Evolutionary conservation across 2,888 invertebrate genomes (phyloP).

Genomic region (Hirudinaria manillensis): DNA sequence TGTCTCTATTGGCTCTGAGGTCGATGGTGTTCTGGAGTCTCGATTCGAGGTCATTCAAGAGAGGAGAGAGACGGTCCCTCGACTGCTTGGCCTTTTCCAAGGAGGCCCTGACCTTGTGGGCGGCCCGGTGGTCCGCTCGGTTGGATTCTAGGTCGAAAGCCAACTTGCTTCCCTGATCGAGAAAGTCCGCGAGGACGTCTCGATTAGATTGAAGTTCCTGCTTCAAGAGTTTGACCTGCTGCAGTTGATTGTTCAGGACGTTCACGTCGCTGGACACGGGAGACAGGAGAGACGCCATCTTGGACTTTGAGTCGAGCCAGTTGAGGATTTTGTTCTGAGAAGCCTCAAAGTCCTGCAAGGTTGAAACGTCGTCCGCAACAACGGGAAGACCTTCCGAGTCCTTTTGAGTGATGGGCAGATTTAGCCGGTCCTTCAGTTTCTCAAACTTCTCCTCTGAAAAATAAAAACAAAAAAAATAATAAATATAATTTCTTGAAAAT

Average conservation of each 20-base stretch:
- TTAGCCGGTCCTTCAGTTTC: background rate
- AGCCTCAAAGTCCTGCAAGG: slow-evolving; percentile 85
- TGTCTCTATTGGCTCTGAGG: slow-evolving; percentile 9
- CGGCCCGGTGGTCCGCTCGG: background rate
- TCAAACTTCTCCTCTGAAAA: slow-evolving; percentile 13
- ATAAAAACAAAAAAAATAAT: background rate
- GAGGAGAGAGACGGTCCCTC: slow-evolving; percentile 5
- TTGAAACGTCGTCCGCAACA: slow-evolving; percentile 61
- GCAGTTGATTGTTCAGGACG: slow-evolving; percentile 90
- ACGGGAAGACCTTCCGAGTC: slow-evolving; percentile 23
- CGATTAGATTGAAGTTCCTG: slow-evolving; percentile 91
- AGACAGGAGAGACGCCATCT: slow-evolving; percentile 88
- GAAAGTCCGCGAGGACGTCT: slow-evolving; percentile 77
- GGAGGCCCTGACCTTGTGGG: background rate
- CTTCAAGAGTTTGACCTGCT: slow-evolving; percentile 77
- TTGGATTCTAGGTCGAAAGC: slow-evolving; percentile 13
- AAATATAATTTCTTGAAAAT: too few relatives aligned
- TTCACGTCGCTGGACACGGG: slow-evolving; percentile 91
- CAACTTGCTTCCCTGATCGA: slow-evolving; percentile 71
- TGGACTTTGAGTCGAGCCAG: slow-evolving; percentile 87
- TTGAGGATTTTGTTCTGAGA: slow-evolving; percentile 73
- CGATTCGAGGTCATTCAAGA: slow-evolving; percentile 1
- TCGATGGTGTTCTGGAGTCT: slow-evolving; percentile 11
- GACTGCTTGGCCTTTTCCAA: slow-evolving; percentile 7
- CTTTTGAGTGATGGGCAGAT: slow-evolving; percentile 1